phyloP scores from a whole-genome alignment of 2,797 vertebrate genomes.

The Dermochelys coriacea region DNA sequence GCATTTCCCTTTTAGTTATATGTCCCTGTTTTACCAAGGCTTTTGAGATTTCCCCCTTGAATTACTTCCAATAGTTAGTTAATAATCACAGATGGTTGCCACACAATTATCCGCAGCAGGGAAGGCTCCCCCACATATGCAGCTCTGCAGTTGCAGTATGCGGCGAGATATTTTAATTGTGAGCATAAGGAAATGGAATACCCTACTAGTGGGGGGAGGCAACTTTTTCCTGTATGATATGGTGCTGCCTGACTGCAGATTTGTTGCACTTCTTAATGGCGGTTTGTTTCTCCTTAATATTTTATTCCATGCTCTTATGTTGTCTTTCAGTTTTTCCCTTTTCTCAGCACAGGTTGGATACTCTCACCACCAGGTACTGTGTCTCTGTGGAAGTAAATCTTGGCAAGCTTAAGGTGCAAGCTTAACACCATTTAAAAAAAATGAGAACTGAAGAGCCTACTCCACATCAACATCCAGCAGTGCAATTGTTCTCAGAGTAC shows the following conservation, averaged over 20 bases:
- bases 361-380: not conserved
- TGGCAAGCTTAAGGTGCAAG: not conserved
- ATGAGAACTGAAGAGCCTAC: not conserved
- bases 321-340: not conserved
- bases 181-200: not conserved
- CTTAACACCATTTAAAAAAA: not conserved
- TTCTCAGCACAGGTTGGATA: not conserved
- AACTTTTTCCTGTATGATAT: not conserved
- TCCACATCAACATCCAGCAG: not conserved
- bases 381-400: not conserved
- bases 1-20: not conserved
- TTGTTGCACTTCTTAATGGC: not conserved
- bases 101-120: not conserved
- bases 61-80: not conserved
- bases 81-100: fast-evolving
- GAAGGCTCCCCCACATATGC: not conserved
- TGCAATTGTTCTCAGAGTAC: not conserved
- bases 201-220: not conserved
- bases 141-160: not conserved
- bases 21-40: fast-evolving
- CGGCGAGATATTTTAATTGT: not conserved
- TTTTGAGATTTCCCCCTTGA: not conserved
- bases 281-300: not conserved
- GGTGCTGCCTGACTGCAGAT: not conserved
- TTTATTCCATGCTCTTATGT: not conserved